Conservation (phyloP, 2,113 vertebrate species). For the Saimiri boliviensis region DNA sequence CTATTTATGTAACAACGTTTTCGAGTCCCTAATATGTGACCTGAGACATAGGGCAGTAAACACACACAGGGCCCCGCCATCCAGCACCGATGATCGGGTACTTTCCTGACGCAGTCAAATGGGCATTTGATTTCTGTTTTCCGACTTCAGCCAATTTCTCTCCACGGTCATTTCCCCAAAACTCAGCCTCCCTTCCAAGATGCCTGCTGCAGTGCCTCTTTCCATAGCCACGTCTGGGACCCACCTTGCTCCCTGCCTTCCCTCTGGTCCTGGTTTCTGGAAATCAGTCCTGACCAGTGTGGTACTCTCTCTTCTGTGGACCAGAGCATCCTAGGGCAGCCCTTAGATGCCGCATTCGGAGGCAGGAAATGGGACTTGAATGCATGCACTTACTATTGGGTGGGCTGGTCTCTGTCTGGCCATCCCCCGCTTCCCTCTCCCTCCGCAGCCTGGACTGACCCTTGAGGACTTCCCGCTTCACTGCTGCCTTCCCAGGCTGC, state of each 20-base stretch:
- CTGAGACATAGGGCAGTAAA: background rate
- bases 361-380: background rate
- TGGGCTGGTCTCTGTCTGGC: background rate
- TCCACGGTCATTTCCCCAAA: background rate
- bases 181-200: background rate
- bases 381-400: background rate
- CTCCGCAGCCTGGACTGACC: background rate
- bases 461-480: background rate
- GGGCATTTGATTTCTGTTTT: background rate
- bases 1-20: background rate
- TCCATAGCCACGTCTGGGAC: background rate
- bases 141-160: background rate
- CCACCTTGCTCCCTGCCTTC: accelerated
- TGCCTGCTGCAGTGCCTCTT: background rate
- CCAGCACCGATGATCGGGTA: background rate
- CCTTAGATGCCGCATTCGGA: background rate
- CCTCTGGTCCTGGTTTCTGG: background rate
- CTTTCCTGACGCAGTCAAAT: background rate
- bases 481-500: background rate
- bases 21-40: background rate
- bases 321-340: background rate
- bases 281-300: background rate
- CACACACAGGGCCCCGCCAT: background rate
- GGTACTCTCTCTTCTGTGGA: background rate
- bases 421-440: background rate